Evolutionary conservation across 2,113 vertebrate species (phyloP).

Genomic region (Mobula hypostoma): DNA sequence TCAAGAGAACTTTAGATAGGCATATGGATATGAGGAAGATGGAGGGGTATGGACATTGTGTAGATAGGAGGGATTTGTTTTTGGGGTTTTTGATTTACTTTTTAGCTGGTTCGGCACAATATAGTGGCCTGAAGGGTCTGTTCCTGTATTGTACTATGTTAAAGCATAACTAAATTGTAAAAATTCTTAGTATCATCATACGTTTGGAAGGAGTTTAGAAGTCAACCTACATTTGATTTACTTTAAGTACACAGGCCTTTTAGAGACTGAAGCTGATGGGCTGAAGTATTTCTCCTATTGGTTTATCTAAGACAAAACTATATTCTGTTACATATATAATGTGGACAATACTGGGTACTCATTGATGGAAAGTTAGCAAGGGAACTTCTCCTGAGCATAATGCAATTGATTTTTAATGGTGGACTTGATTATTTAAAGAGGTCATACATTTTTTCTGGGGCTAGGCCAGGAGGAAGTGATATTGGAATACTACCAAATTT

Average conservation of each 20-base stretch:
- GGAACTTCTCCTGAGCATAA: neutral
- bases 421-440: neutral
- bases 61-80: too few relatives aligned
- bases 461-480: neutral
- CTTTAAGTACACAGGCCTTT: neutral
- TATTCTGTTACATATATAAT: constrained; percentile 27
- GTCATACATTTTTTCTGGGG: neutral
- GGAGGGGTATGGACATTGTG: too few relatives aligned
- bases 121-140: too few relatives aligned
- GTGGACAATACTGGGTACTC: neutral
- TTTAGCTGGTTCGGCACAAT: too few relatives aligned
- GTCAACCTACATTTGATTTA: constrained; percentile 26
- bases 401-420: neutral
- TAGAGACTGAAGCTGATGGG: neutral
- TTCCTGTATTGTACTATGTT: too few relatives aligned
- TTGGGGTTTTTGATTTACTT: too few relatives aligned
- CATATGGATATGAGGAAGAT: too few relatives aligned
- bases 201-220: constrained; percentile 24
- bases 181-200: neutral
- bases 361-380: neutral
- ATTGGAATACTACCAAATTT: neutral
- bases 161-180: neutral
- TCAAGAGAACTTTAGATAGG: too few relatives aligned
- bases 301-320: constrained; percentile 18
- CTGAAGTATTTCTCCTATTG: constrained; percentile 7